Percentiles rank a stretch among this genome's conserved stretches.
These are phyloP conservation scores for Galeruca laticollis DNA, from an alignment of 2,888 invertebrate genomes.

Conservation along the genomic window DNA sequence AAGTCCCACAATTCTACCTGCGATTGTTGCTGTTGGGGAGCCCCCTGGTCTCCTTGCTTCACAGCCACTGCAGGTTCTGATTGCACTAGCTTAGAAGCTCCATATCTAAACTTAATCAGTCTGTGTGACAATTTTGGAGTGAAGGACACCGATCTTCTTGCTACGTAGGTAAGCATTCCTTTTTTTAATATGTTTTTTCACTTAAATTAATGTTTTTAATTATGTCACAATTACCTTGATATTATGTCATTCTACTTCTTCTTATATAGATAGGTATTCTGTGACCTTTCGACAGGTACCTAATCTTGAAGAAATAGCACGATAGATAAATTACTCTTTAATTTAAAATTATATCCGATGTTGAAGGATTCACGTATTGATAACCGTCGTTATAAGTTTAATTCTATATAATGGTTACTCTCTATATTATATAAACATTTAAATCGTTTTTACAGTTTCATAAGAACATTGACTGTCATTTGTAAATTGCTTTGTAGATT, in stretches of 20 bases:
- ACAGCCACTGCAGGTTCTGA: constrained; percentile 33
- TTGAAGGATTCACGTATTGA: too few species aligned
- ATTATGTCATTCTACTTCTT: not conserved
- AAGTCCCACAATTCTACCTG: constrained; percentile 60
- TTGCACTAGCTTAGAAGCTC: constrained; percentile 55
- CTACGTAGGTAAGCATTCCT: constrained; percentile 40
- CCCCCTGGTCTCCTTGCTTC: constrained; percentile 18
- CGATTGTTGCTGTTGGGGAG: constrained; percentile 34
- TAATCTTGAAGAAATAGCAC: too few species aligned
- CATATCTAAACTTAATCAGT: constrained; percentile 63
- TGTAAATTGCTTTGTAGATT: too few species aligned
- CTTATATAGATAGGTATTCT: not conserved
- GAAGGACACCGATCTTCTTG: constrained; percentile 55
- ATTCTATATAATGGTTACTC: too few species aligned
- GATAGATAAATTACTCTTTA: too few species aligned
- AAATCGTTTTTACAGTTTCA: too few species aligned
- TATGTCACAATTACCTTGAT: constrained; percentile 7
- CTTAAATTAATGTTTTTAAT: constrained; percentile 4
- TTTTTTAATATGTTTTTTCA: not conserved
- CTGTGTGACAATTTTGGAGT: constrained; percentile 55
- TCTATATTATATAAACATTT: too few species aligned
- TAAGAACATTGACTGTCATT: too few species aligned
- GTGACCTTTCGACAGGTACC: too few species aligned
- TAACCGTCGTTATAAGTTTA: too few species aligned
- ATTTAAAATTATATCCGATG: too few species aligned